phyloP scores from a whole-genome alignment of 1,140 invertebrate species.

The Brachionus sp. region DNA sequence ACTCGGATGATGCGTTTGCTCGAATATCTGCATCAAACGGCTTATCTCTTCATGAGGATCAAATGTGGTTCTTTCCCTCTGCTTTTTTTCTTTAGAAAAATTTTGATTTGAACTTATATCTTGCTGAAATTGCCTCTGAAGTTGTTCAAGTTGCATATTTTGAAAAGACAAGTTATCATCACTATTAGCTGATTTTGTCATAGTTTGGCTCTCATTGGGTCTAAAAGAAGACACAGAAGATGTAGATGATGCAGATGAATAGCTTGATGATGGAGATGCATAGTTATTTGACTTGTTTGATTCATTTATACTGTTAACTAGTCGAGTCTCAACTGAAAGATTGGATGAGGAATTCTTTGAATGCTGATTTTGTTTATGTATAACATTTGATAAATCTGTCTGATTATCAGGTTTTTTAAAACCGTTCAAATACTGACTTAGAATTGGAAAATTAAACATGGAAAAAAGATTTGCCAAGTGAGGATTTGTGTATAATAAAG shows the following conservation, averaged over 20 bases:
- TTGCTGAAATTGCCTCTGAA: background rate
- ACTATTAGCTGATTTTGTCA: background rate
- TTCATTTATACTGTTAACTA: background rate
- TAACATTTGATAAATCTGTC: background rate
- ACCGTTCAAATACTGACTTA: conserved; percentile 14
- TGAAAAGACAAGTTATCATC: background rate
- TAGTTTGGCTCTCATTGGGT: background rate
- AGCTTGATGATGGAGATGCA: conserved; percentile 29
- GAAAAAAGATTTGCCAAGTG: conserved; percentile 22
- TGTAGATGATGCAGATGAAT: conserved; percentile 29
- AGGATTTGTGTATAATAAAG: background rate
- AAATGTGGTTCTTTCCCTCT: conserved; percentile 67
- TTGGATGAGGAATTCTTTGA: conserved; percentile 9
- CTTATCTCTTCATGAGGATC: conserved; percentile 92
- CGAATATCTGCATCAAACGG: conserved; percentile 88
- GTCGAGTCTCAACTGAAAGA: background rate
- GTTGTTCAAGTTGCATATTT: background rate
- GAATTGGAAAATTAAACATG: conserved; percentile 11
- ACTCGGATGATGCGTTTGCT: conserved; percentile 87
- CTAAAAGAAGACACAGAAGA: conserved; percentile 2
- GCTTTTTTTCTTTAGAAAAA: conserved; percentile 11
- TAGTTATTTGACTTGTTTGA: conserved; percentile 8
- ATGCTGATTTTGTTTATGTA: background rate
- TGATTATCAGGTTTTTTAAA: conserved; percentile 27
- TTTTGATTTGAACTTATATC: background rate